A percentile compares a stretch with the other conserved stretches of the same genome.
Evolutionary conservation across 2,888 invertebrate genomes (phyloP).

Genomic region (Brachyptera risi): DNA sequence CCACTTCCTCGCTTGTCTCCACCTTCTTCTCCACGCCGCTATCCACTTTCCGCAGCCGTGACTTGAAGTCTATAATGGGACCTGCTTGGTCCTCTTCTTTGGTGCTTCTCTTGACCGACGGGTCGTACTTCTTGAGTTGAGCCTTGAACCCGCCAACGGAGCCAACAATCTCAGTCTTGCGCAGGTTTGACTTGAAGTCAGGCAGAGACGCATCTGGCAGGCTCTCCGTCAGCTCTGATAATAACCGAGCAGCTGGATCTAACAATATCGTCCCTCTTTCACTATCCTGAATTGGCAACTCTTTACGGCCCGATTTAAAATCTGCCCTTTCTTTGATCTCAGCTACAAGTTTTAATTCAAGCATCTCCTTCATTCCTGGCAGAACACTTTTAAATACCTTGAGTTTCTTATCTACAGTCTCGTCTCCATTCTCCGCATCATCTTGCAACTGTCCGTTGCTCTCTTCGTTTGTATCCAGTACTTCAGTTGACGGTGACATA

Average conservation of each 20-base stretch:
- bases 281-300: constrained; percentile 47
- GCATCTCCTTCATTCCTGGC: constrained; percentile 73
- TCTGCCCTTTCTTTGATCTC: constrained; percentile 79
- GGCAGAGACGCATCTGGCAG: constrained; percentile 49
- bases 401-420: constrained; percentile 14
- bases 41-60: constrained; percentile 77
- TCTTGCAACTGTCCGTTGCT: constrained; percentile 18
- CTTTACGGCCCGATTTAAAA: constrained; percentile 50
- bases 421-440: neutral
- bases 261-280: constrained; percentile 45
- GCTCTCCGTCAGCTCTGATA: constrained; percentile 80
- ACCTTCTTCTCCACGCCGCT: constrained; percentile 45
- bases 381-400: constrained; percentile 47
- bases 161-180: constrained; percentile 38
- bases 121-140: constrained; percentile 36
- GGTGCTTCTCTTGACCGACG: constrained; percentile 17
- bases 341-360: constrained; percentile 72
- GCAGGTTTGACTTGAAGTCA: constrained; percentile 30
- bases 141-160: constrained; percentile 39
- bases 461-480: no score
- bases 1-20: constrained; percentile 39
- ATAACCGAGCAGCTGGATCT: constrained; percentile 75
- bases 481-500: no score
- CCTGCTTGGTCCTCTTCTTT: constrained; percentile 39
- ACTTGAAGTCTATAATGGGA: constrained; percentile 78